Evolutionary conservation across 2,113 vertebrate species (phyloP), one percentile per base, ranked within the genome.

Genomic region (Gadus macrocephalus): DNA sequence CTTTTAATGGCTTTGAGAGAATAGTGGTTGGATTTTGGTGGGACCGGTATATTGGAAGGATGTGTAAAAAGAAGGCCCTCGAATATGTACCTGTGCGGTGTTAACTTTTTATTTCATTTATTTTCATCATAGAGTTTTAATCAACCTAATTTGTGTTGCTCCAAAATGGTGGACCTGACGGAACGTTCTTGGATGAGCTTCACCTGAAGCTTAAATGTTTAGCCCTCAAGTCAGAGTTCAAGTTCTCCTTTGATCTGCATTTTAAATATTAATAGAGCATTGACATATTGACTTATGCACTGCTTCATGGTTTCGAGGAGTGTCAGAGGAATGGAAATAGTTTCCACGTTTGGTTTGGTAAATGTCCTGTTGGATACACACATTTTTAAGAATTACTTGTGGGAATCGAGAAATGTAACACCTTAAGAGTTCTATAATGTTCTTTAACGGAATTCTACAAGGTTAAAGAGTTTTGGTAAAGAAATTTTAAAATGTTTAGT

Each of bases 1-100:
- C 84, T 88, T 87, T 84, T 81, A 82, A 80, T 82, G 77, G 76
- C 77, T 84, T 49, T 76, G 86, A 85, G 79, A 79, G 71, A 85
- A 76, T 67, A 74, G 78, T 71, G 77, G 76, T 77, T 72, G 82
- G 76, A 77, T 78, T 78, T 81, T 58, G n/a, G 15, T 58, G 31
- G 22, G 28, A 64, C 80, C 71, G 64, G 69, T n/a, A 77, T 70
- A 81, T 81, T 85, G 71, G 81, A 87, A 85, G 79, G 84, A 68
- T 73, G 81, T 70, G 73, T 65, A n/a, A 58, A 58, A 16, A 17
- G 4, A 58, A 58, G n/a, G 7, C 55, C 86, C 84, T 86, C 69
- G 75, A 85, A 82, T 53, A 65, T 58, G 68, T 74, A 75, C 75
- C 71, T 79, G 78, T 28, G 59, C 64, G 38, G 38, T 71, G 67